Percentiles rank a stretch among this genome's conserved stretches.
Conservation (phyloP, 2,888 invertebrate genomes). For the Tanypteryx hageni region DNA sequence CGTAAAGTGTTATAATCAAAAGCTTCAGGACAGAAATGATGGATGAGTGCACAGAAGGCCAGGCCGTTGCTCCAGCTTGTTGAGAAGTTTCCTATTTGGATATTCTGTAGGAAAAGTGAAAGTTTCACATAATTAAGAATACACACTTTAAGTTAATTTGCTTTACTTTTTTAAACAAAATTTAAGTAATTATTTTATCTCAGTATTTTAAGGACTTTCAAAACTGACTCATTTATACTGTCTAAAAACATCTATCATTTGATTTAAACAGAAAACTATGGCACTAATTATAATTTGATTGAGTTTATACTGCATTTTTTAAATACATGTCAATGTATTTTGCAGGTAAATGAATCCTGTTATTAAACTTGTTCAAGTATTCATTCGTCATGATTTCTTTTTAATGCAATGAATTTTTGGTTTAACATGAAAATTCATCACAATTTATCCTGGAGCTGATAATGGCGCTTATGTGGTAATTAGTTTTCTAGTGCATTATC, state of each 20-base stretch:
- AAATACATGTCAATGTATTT: neutral
- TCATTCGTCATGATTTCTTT: neutral
- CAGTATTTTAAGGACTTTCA: neutral
- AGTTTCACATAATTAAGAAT: neutral
- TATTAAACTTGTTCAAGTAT: neutral
- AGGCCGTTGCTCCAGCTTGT: slow-evolving; percentile 99
- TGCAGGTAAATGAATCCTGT: neutral
- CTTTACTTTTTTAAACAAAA: too few relatives aligned
- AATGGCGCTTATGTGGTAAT: neutral
- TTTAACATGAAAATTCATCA: neutral
- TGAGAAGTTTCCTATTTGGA: slow-evolving; percentile 98
- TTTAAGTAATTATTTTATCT: neutral
- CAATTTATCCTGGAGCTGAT: neutral
- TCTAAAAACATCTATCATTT: neutral
- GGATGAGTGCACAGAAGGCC: slow-evolving; percentile 99
- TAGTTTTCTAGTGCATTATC: neutral
- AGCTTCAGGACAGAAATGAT: slow-evolving; percentile 97
- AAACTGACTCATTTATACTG: neutral
- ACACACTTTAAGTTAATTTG: too few relatives aligned
- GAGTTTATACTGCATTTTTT: neutral
- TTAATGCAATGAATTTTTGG: neutral
- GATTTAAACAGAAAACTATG: neutral
- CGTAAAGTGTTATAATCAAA: slow-evolving; percentile 95
- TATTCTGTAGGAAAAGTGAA: slow-evolving; percentile 81
- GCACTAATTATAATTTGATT: neutral